Base-by-base conservation (phyloP, 2,888 invertebrate genomes). In the Troides oblongomaculatus region DNA sequence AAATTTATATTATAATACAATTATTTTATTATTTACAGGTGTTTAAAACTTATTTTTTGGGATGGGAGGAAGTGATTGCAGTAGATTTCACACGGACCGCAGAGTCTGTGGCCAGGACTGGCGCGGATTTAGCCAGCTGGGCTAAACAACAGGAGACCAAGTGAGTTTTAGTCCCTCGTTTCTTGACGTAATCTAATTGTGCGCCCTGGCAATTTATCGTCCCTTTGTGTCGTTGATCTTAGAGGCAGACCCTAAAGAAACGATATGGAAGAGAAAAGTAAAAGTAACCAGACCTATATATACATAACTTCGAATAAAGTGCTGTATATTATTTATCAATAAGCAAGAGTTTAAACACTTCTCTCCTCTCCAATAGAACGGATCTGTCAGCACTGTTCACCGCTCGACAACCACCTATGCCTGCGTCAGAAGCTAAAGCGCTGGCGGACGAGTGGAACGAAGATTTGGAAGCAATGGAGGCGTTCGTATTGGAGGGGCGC, bases 31-130 rank as follows among this genome's bases (percentile, higher is more conserved):
- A 62, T 1, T 21, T 68, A 57, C 77, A 97, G 94, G 95, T 99
- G 75, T 99, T 99, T 91, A 99, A 99, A 89, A 97, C 97, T 0
- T 99, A 99, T 89, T 99, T 99, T 90, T 90, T 95, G 62, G 99
- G 98, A 12, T 99, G 99, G 99, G 99, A 99, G 84, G 99, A 99
- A 89, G 98, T 99, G 23, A 98, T 99, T 78, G 99, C 98, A 0
- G 99, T 99, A 10, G 99, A 99, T 92, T 99, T 98, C 88, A 99
- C 99, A 0, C 95, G 99, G 74, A 99, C 99, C 0, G 99, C 99
- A 0, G 99, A 98, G 84, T 99, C 99, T 0, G 99, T 99, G 0
- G 97, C 97, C 57, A 95, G 98, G 80, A 98, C 99, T 21, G 99
- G 99, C 18, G 99, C 98, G 0, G 99, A 99, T 92, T 93, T 99